Evolutionary conservation across 37 sponge, comb jelly and placozoan species (phyloP).

Genomic region (Oscarella lobularis): DNA sequence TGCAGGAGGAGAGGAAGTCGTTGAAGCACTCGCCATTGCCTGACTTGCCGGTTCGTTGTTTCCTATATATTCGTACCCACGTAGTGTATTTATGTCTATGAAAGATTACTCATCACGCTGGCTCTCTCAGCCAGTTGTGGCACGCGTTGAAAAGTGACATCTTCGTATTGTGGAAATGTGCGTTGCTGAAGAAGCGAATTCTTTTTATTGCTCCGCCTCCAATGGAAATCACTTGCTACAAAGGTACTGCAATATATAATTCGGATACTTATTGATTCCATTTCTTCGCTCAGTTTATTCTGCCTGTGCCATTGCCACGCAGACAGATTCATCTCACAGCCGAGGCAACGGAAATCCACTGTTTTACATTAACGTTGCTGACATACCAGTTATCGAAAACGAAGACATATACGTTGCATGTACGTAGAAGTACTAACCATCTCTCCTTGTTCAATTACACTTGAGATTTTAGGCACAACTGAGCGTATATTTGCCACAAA

Average conservation of each 20-base stretch:
- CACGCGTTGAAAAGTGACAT: conserved; percentile 61
- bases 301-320: conserved; percentile 45
- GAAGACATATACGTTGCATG: conserved; percentile 65
- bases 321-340: conserved; percentile 14
- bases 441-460: not conserved
- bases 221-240: conserved; percentile 53
- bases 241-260: conserved; percentile 21
- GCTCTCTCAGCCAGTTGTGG: conserved; percentile 45
- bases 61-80: not conserved
- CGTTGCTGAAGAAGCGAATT: conserved; percentile 73
- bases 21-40: too few species aligned
- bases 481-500: conserved; percentile 74
- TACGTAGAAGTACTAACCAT: conserved; percentile 7
- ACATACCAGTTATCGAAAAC: conserved; percentile 37
- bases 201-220: conserved; percentile 86
- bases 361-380: conserved; percentile 84
- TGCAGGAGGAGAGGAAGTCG: too few species aligned
- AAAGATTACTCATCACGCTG: conserved; percentile 38
- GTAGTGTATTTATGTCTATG: not conserved
- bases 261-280: not conserved
- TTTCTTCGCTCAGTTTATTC: conserved; percentile 50
- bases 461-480: conserved; percentile 47
- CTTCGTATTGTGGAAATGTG: conserved; percentile 86
- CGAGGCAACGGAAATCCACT: conserved; percentile 40
- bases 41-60: too few species aligned